These are phyloP conservation scores for Volucella bombylans DNA, from an alignment of 2,888 invertebrate species.

Conservation along the genomic window DNA sequence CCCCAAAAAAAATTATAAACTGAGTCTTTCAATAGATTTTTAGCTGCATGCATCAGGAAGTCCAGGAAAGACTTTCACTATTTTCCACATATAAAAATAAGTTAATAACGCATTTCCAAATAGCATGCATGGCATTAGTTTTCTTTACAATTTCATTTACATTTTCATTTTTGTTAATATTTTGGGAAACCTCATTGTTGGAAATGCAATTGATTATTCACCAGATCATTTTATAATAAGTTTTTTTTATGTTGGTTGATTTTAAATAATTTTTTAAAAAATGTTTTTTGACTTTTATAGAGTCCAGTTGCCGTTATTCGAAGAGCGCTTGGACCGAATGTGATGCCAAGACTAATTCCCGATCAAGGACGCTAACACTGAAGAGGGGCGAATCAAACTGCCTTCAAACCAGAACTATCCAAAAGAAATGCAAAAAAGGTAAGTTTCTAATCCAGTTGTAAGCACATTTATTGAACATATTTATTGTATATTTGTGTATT, in stretches of 20 bases:
- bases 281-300: conserved; percentile 73
- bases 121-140: no score
- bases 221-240: neutral
- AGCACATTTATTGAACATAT: no score
- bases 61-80: no score
- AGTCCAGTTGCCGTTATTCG: conserved; percentile 89
- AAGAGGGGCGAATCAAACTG: conserved; percentile 92
- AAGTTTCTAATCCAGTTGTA: conserved; percentile 75
- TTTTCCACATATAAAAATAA: no score
- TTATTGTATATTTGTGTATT: no score
- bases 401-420: conserved; percentile 90
- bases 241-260: neutral
- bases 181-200: neutral
- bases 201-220: neutral
- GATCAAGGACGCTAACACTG: conserved; percentile 91
- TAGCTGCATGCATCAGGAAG: no score
- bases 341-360: conserved; percentile 91
- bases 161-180: no score
- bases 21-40: no score
- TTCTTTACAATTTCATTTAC: no score
- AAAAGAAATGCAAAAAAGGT: conserved; percentile 97
- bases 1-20: no score
- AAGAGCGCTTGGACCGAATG: conserved; percentile 95
- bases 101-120: no score
- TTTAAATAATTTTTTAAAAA: neutral